Evolutionary conservation across 2,797 vertebrate species (phyloP), one percentile per base, ranked within the genome.

Genomic region (Cryptoblepharus egeriae): DNA sequence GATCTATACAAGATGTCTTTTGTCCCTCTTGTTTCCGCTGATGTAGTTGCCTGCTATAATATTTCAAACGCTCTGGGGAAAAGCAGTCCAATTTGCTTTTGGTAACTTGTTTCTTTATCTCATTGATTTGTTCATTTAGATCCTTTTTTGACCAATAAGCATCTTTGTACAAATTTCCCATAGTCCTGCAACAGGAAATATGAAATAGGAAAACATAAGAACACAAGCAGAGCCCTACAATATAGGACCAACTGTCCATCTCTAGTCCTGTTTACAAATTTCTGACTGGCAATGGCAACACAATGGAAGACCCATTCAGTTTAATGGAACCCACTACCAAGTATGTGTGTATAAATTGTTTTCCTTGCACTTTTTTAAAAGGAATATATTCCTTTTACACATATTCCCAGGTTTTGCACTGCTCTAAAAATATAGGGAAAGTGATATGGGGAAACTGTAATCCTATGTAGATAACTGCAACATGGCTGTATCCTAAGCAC

Each of bases 71-170:
- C 3, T 94, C 91, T 28, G 87, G 77, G 45, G 93, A 95, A 74
- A 97, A 92, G 3, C 92, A 79, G 1, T 93, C 90, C 75, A 91
- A 37, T 80, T 92, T 89, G 81, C 93, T 95, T 91, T 97, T 97
- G 42, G 93, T 95, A 45, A 95, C 92, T 1, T 97, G 93, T 61
- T 91, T 93, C 88, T 95, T 94, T 61, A 93, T 84, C 75, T 93
- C 92, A 0, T 87, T 86, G 89, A 96, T 85, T 82, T 93, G 81
- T 24, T 82, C 30, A 65, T 95, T 77, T 7, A 97, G 89, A 89
- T 96, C 94, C 81, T 94, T 93, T 60, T 91, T 93, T 75, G 97
- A 98, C 97, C 97, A 98, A 32, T 96, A 76, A 32, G 95, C 85
- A 52, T 97, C 94, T 89, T 90, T 91, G 84, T 97, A 97, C 77